Base-by-base conservation (phyloP, 2,888 invertebrate species). In the Nomada fabriciana region DNA sequence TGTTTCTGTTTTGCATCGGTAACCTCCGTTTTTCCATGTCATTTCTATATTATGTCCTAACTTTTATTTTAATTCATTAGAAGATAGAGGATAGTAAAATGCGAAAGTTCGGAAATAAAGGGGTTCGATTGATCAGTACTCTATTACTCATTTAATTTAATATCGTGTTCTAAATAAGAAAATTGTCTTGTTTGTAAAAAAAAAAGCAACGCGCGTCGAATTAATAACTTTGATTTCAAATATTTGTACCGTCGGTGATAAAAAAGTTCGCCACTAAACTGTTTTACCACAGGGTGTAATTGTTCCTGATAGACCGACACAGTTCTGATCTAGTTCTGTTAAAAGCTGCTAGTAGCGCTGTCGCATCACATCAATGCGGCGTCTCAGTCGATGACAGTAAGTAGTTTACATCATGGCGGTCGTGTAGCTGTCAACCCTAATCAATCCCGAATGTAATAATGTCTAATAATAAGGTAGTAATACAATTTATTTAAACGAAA, bases 401-500 rank as follows among this genome's bases (percentile, higher is more conserved):
- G 23, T 73, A 85, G 84, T 86, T 87, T 85, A 84, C 86, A 87
- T 86, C 85, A 90, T 91, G 90, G 89, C 88, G 85, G 64, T 81
- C 76, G 67, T 84, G 69, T 76, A 83, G 82, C 82, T 89, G 89
- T 90, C 88, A 90, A 89, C 87, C 86, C 82, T 73, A 80, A 89
- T 87, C 84, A 86, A 87, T 89, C 84, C 91, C 90, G 70, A 84
- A 84, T 69, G 90, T 89, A 86, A 91, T 91, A 70, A 65, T 81
- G 42, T 68, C 53, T 60, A 13, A 15, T 73, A 4, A 0, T 2
- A 47, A 47, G 47, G 47, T 47, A 13, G 47, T 47, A 13, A 47
- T 10, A 15, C 47, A 47, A 47, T 15, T 15, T 47, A 47, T 47
- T 47, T 47, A 47, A 63, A 63, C 1, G 11, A 15, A 36, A 2